A percentile compares a stretch with the other conserved stretches of the same genome.
Conservation (phyloP, 2,797 vertebrate species). For the Esox lucius region DNA sequence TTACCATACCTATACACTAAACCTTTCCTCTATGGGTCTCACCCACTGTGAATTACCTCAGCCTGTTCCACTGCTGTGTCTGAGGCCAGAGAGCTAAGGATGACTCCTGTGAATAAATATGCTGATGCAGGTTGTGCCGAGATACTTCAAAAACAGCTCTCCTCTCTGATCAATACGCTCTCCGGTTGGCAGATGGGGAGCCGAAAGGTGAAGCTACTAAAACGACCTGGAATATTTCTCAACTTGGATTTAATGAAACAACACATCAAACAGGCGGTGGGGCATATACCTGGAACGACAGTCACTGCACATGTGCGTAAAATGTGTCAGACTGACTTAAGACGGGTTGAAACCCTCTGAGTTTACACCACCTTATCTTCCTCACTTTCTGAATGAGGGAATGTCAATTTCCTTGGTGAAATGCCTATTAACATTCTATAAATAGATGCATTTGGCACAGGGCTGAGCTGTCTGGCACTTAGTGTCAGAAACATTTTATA, state of each 20-base stretch:
- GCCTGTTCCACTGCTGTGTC: background rate
- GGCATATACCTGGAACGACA: background rate
- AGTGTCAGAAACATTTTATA: background rate
- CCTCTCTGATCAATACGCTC: background rate
- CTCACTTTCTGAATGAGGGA: background rate
- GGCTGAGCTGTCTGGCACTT: background rate
- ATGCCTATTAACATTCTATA: background rate
- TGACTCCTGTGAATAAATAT: constrained; percentile 20
- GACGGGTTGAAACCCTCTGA: background rate
- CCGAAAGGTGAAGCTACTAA: background rate
- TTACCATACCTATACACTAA: constrained; percentile 8
- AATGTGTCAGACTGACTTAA: background rate
- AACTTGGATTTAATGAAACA: background rate
- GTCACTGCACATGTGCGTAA: too few relatives aligned
- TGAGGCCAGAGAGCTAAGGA: constrained; percentile 1
- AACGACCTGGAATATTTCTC: background rate
- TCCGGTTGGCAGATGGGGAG: background rate
- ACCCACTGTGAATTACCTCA: background rate
- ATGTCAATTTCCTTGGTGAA: background rate
- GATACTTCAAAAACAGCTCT: background rate
- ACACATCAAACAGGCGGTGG: background rate
- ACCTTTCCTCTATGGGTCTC: constrained; percentile 8
- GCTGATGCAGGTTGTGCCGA: background rate
- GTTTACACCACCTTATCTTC: background rate
- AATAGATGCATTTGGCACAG: background rate